A percentile compares a stretch with the other conserved stretches of the same genome.
Evolutionary conservation across 2,797 vertebrate species (phyloP).

Genomic region (Falco naumanni): DNA sequence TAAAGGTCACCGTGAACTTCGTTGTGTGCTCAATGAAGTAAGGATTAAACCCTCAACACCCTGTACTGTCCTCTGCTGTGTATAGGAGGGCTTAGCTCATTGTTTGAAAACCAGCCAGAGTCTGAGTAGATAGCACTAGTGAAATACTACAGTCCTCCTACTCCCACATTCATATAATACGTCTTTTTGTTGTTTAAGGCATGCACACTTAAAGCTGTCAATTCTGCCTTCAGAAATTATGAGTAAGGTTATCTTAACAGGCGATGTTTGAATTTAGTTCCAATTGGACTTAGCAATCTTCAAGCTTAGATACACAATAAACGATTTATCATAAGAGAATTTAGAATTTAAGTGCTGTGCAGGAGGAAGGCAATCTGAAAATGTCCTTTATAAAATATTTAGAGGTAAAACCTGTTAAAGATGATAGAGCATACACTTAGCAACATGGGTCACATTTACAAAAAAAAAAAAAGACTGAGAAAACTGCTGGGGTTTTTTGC

Average conservation of each 20-base stretch:
- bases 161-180: neutral
- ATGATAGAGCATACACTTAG: neutral
- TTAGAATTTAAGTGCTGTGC: neutral
- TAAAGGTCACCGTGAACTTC: neutral
- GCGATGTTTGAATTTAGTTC: neutral
- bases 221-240: neutral
- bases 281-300: neutral
- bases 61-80: neutral
- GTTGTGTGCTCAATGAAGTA: neutral
- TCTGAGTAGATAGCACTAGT: neutral
- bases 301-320: neutral
- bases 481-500: neutral
- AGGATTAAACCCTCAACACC: neutral
- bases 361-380: neutral
- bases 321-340: neutral
- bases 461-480: neutral
- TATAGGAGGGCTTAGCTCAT: neutral
- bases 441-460: neutral
- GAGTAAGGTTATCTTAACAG: neutral
- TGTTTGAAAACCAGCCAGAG: neutral
- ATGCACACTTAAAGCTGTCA: neutral
- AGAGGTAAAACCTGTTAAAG: neutral
- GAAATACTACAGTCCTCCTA: neutral
- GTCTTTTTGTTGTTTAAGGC: neutral
- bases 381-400: conserved; percentile 11